Conservation (phyloP, 2,113 vertebrate genomes). For the Micronisus gabar region DNA sequence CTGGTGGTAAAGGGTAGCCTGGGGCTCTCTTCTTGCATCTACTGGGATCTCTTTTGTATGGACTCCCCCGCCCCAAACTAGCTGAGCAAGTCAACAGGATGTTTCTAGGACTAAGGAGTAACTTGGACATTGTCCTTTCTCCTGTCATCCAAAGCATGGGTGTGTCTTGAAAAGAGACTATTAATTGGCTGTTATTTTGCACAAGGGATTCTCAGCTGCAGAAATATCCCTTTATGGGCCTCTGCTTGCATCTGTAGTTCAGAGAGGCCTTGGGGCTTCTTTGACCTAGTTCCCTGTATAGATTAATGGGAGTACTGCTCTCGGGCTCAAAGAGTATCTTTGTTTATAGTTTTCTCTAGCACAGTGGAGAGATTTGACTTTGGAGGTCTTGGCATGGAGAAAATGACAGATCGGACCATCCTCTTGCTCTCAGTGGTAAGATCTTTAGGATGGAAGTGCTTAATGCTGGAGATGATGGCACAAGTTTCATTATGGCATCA, state of each 20-base stretch:
- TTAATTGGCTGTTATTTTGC: neutral
- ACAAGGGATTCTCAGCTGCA: neutral
- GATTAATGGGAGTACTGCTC: neutral
- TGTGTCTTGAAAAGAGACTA: neutral
- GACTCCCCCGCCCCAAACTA: neutral
- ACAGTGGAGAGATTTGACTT: neutral
- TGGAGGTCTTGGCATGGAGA: neutral
- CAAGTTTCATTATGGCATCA: neutral
- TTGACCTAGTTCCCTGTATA: conserved; percentile 11
- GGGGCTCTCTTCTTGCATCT: neutral
- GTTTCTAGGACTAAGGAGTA: neutral
- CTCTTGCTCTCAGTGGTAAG: neutral
- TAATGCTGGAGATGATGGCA: neutral
- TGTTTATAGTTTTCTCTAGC: neutral
- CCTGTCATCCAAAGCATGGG: neutral
- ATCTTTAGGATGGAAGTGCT: neutral
- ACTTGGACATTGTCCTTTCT: neutral
- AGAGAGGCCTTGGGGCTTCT: conserved; percentile 30
- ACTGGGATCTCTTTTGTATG: neutral
- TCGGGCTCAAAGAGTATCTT: conserved; percentile 11
- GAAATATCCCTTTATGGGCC: neutral
- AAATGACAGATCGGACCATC: neutral
- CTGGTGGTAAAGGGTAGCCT: neutral
- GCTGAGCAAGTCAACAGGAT: neutral
- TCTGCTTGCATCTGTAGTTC: neutral